Percentiles rank a stretch among this genome's conserved stretches.
Conservation (phyloP, 2,113 vertebrate genomes). For the Ondatra zibethicus region DNA sequence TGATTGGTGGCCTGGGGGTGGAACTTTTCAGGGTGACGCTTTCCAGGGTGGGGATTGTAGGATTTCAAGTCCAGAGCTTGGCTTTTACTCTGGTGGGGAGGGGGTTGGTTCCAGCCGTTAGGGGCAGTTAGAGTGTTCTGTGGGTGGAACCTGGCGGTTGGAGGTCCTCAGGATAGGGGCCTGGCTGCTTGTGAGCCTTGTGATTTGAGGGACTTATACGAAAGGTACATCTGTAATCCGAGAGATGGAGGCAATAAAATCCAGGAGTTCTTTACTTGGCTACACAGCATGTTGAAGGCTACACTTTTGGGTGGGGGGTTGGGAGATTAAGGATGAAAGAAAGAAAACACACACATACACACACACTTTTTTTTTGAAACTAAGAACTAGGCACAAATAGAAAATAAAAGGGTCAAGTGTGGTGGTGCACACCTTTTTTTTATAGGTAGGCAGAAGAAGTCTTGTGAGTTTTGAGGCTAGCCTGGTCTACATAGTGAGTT, state of each 20-base stretch:
- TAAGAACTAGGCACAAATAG: background rate
- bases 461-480: background rate
- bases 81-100: background rate
- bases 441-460: background rate
- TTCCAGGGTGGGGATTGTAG: background rate
- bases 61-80: background rate
- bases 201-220: background rate
- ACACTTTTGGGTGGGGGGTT: background rate
- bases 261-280: background rate
- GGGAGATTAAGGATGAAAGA: background rate
- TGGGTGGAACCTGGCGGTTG: background rate
- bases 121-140: background rate
- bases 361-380: background rate
- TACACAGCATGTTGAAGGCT: background rate
- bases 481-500: background rate
- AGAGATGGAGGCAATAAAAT: background rate
- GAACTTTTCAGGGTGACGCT: background rate
- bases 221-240: too few species aligned
- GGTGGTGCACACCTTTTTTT: background rate
- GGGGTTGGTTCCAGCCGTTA: background rate
- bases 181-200: background rate
- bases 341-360: background rate
- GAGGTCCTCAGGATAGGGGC: background rate
- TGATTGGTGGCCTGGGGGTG: background rate
- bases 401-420: background rate